Evolutionary conservation across 2,113 vertebrate genomes (phyloP), one percentile per base, ranked within the genome.

Genomic region (Electrona antarctica): DNA sequence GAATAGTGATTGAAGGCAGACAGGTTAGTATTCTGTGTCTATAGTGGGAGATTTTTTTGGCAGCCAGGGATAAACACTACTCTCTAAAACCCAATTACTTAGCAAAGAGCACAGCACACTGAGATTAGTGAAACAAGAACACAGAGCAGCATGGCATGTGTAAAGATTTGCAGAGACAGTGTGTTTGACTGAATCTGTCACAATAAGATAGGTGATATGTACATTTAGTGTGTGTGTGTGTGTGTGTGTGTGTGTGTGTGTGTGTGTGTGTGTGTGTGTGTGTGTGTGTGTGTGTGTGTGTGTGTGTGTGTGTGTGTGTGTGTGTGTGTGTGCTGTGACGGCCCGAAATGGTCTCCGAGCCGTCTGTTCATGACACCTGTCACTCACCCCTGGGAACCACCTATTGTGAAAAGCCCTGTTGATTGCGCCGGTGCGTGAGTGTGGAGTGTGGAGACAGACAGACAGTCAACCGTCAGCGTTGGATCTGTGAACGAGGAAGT

Each of bases 1-100:
- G 60, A 81, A 85, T 61, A 59, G 71, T 88, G 85, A 91, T 87
- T 88, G 80, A 89, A 80, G 79, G 74, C 77, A 29, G 54, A 54
- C 76, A 76, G 80, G 80, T 83, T 72, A 81, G 8, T 69, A 74
- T 83, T 73, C 61, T 0, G 49, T 57, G 29, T 83, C 13, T 59
- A 60, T 60, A 69, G 73, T 55, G 54, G 50, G 52, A 59, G 82
- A 84, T 69, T 41, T 1, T 21, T 41, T 78, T 77, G 77, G 74
- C 60, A 67, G 48, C 80, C 74, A 67, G 74, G 77, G 86, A 88
- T 83, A 85, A 88, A 84, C 75, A 85, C 67, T 77, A 41, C 33
- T 81, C 51, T 79, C 83, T 79, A 81, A 41, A 41, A 82, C 79
- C 83, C 84, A 88, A 87, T 89, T 91, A 86, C 70, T 82, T 68